Conservation (phyloP, 2,888 invertebrate species). For the Lasioglossum calceatum region DNA sequence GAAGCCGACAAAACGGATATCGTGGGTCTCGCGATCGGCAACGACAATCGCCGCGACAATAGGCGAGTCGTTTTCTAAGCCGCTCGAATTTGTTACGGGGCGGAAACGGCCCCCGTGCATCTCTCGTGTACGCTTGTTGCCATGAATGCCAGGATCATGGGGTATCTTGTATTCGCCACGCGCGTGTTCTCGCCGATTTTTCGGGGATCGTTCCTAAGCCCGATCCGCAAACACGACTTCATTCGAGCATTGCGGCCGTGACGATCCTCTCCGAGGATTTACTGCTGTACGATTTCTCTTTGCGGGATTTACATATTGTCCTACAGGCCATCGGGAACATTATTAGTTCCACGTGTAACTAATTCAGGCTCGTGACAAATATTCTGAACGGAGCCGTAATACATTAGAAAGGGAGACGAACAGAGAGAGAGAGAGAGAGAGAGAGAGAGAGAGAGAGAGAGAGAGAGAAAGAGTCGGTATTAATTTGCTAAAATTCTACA, state of each 20-base stretch:
- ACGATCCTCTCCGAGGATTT: neutral
- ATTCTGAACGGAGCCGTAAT: too few species aligned
- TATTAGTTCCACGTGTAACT: too few species aligned
- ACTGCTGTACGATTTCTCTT: neutral
- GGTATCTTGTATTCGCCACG: constrained; percentile 1
- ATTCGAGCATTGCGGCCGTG: neutral
- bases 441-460: too few species aligned
- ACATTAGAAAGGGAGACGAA: too few species aligned
- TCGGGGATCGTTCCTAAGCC: constrained; percentile 20
- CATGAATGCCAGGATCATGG: constrained; percentile 23
- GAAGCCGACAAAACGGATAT: constrained; percentile 32
- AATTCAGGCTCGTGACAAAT: too few species aligned
- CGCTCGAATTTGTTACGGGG: constrained; percentile 15
- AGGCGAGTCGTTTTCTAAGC: constrained; percentile 24
- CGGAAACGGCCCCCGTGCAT: neutral
- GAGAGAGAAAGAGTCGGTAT: too few species aligned
- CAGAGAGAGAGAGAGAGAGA: too few species aligned
- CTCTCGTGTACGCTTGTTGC: constrained; percentile 26
- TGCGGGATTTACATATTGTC: neutral
- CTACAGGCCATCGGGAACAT: too few species aligned
- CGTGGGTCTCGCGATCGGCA: constrained; percentile 20
- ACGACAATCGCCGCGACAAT: constrained; percentile 47
- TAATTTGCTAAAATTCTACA: neutral
- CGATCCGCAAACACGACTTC: constrained; percentile 46
- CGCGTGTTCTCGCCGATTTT: constrained; percentile 42